Base-by-base conservation (phyloP, 2,797 vertebrate species). In the Rhadinocentrus ornatus region DNA sequence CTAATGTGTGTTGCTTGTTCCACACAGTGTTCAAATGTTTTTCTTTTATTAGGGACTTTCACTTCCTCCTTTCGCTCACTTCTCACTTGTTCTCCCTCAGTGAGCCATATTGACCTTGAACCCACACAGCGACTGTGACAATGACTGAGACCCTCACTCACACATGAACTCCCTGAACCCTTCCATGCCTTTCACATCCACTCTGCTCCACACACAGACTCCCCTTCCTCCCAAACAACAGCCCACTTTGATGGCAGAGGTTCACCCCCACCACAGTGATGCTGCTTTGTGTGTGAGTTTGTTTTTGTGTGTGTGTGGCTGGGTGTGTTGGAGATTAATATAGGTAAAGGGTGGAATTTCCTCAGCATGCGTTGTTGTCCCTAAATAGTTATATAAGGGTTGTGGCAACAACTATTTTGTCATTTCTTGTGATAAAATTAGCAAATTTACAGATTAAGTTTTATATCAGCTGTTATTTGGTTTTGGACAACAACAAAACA, bases 61-160 rank as follows among this genome's bases (percentile, higher is more conserved):
- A 48, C 69, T 68, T 35, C 12, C 32, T 60, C 22, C 20, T 46
- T 69, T 66, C 54, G 16, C 35, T n/a, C 16, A 18, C 35, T 70
- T 60, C 32, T 57, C 1, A 22, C 58, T 68, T 58, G 67, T 80
- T 68, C 55, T 69, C 61, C 18, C 66, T 62, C 78, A 66, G 53
- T 68, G 62, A 64, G 71, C 57, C 73, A 71, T 59, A 69, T 62
- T 88, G 86, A 92, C 93, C 93, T 92, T 91, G 90, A 93, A 89
- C 91, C 88, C 78, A 44, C 61, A 70, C 69, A 69, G 64, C 64
- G 76, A 76, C 82, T 74, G 73, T 65, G 69, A 85, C 81, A 82
- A 69, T 86, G 89, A 77, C 73, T 24, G 34, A 73, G 61, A 44
- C 74, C 73, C 82, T 77, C 71, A 37, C 71, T 79, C 70, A 61